phyloP scores from a whole-genome alignment of 1,140 invertebrate species.

The Lethrus apterus region DNA sequence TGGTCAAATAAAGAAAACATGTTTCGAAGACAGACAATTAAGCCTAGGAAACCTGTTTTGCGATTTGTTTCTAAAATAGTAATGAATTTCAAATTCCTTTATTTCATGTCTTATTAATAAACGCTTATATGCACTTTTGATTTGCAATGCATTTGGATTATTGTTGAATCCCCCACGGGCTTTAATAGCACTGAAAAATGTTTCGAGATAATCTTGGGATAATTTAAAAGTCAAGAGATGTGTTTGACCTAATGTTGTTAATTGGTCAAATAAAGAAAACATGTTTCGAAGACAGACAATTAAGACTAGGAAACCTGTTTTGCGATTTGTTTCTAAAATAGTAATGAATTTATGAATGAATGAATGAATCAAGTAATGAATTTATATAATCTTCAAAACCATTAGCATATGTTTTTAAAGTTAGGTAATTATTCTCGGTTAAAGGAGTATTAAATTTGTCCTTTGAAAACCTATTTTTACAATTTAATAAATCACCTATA shows the following conservation, averaged over 20 bases:
- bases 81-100: too few species aligned
- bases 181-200: conserved; percentile 37
- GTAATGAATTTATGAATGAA: background rate
- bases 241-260: conserved; percentile 3
- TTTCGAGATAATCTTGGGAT: conserved; percentile 39
- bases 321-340: conserved; percentile 14
- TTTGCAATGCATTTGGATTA: conserved; percentile 34
- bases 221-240: conserved; percentile 33
- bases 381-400: conserved; percentile 18
- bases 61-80: too few species aligned
- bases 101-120: too few species aligned
- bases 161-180: conserved; percentile 37
- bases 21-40: too few species aligned
- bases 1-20: too few species aligned
- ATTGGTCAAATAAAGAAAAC: conserved; percentile 14
- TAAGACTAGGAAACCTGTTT: conserved; percentile 19
- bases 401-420: conserved; percentile 12
- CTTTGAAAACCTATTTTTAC: conserved; percentile 22
- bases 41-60: too few species aligned
- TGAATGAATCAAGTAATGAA: conserved; percentile 9
- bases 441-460: conserved; percentile 14
- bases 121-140: conserved; percentile 21
- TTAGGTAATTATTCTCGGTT: conserved; percentile 1
- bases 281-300: conserved; percentile 18
- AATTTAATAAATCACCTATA: conserved; percentile 26